These are phyloP conservation scores for Aleiodes alternator DNA, from an alignment of 2,888 invertebrate species.

Conservation along the genomic window DNA sequence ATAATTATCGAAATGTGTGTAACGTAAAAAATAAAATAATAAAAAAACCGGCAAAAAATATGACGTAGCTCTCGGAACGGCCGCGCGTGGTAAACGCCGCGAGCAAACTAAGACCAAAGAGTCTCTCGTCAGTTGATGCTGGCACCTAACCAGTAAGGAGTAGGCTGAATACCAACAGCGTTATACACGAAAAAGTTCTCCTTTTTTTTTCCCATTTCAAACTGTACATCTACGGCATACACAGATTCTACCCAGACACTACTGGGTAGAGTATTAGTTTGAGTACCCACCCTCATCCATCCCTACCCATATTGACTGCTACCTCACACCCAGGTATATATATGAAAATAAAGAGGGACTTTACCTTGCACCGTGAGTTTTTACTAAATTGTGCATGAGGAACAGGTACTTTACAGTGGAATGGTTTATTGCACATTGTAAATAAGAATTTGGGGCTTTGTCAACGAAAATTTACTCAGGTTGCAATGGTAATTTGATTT, in stretches of 20 bases:
- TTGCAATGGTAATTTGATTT: too few species aligned
- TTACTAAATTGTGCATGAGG: background rate
- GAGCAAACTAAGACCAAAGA: constrained; percentile 68
- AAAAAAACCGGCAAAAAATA: constrained; percentile 37
- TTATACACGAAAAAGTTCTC: constrained; percentile 20
- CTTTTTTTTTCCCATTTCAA: constrained; percentile 14
- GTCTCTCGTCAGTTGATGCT: constrained; percentile 54
- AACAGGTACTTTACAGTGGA: background rate
- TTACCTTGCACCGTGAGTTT: constrained; percentile 4
- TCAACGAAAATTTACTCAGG: too few species aligned
- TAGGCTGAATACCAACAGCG: constrained; percentile 5
- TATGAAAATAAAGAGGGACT: background rate
- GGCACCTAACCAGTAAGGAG: constrained; percentile 45
- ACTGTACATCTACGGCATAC: constrained; percentile 21
- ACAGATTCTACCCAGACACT: too few species aligned
- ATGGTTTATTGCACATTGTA: constrained; percentile 23
- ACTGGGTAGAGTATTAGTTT: background rate
- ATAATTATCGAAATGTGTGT: background rate
- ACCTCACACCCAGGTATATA: constrained; percentile 44
- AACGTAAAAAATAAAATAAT: constrained; percentile 9
- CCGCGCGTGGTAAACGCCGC: constrained; percentile 69
- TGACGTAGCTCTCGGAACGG: constrained; percentile 42
- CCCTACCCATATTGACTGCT: constrained; percentile 32
- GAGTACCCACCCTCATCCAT: constrained; percentile 39
- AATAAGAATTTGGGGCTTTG: background rate